Conservation (phyloP, 2,888 invertebrate genomes). For the Ptychoptera albimana region DNA sequence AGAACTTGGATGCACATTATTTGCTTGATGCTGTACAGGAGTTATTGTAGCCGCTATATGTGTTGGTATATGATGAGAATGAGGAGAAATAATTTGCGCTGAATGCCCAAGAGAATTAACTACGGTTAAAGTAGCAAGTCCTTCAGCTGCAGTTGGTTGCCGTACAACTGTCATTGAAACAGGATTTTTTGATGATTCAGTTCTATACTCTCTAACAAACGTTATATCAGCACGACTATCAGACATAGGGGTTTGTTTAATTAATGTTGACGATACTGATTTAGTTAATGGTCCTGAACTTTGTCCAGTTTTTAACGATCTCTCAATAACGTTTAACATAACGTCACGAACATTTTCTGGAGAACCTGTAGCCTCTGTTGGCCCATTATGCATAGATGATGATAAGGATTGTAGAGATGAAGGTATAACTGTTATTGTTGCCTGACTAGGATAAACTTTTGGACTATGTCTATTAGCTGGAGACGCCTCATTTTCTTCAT, state of each 20-base stretch:
- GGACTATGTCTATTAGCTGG: slow-evolving; percentile 39
- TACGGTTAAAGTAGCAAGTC: slow-evolving; percentile 53
- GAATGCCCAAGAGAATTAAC: slow-evolving; percentile 35
- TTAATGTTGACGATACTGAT: slow-evolving; percentile 8
- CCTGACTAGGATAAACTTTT: slow-evolving; percentile 26
- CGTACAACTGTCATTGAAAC: slow-evolving; percentile 4
- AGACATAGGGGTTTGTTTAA: slow-evolving; percentile 6
- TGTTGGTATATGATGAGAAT: slow-evolving; percentile 15
- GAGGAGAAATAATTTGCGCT: slow-evolving; percentile 20
- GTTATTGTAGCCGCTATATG: slow-evolving; percentile 52
- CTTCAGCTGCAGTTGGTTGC: slow-evolving; percentile 21
- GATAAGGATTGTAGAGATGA: slow-evolving; percentile 8
- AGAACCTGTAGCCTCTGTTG: slow-evolving; percentile 28
- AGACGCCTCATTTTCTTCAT: slow-evolving; percentile 55
- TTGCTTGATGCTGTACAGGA: slow-evolving; percentile 27
- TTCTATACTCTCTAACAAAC: slow-evolving; percentile 30
- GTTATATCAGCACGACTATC: slow-evolving; percentile 20
- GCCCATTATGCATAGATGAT: slow-evolving; percentile 16
- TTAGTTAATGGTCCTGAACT: slow-evolving; percentile 29
- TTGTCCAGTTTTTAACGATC: slow-evolving; percentile 51
- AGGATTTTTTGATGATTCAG: slow-evolving; percentile 15
- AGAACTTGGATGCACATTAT: not conserved
- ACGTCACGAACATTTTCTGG: slow-evolving; percentile 67
- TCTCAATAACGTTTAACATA: slow-evolving; percentile 69
- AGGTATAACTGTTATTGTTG: slow-evolving; percentile 31